Base-by-base conservation (phyloP, 2,797 vertebrate species). In the Characodon lateralis region DNA sequence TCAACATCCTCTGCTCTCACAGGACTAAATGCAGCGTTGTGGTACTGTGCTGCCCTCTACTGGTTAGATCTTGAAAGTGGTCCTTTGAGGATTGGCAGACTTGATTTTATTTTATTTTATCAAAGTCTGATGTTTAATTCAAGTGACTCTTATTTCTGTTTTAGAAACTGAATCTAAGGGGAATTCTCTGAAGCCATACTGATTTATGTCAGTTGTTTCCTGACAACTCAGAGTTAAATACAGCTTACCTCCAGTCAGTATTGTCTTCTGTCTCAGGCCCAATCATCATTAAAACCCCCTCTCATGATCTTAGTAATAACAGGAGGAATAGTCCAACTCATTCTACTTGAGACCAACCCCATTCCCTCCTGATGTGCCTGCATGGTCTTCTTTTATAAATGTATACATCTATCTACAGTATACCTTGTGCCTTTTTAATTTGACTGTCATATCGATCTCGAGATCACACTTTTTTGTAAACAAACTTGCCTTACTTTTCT, bases 351-450 rank as follows among this genome's bases (percentile, higher is more conserved):
- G 90, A 92, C 87, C 85, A 81, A 90, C 84, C 91, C 92, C 84
- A 72, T 83, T 89, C 89, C 92, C 79, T 91, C 92, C 92, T 85
- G 77, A 92, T 87, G 92, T 94, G 93, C 92, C 94, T 93, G 92
- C 93, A 93, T 94, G 90, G 89, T 93, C 79, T 92, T 92, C 83
- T 91, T 85, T 78, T 77, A 74, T 56, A 78, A 78, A 85, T 35
- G 84, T 46, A 78, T 6, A 85, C 51, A 77, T 31, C 72, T 48
- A 80, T 70, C 85, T 70, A 83, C 70, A 89, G 89, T 91, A 91
- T 90, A 89, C 92, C 92, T 92, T 91, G 93, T 94, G 93, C 93
- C 93, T 94, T 93, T 93, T 91, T 93, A 74, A 92, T 87, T 94
- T 92, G 88, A 91, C 87, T 84, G 89, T 91, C 86, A 89, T 90